Evolutionary conservation across 2,113 vertebrate species (phyloP).

Genomic region (Entomyzon cyanotis): DNA sequence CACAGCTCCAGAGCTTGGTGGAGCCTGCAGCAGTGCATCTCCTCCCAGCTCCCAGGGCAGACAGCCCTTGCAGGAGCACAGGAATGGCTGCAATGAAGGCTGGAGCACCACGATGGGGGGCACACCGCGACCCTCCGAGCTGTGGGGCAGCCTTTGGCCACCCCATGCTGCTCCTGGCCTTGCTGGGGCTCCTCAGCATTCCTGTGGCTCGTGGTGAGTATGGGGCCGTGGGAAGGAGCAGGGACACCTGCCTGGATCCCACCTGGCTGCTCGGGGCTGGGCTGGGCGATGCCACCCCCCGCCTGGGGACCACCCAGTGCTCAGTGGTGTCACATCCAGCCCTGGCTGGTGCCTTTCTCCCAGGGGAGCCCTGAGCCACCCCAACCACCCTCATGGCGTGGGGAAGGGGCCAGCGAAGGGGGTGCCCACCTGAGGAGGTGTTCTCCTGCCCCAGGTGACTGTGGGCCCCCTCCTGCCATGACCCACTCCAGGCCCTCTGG

Average conservation of each 20-base stretch:
- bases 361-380: rapidly evolving
- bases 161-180: not conserved
- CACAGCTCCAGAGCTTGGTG: not conserved
- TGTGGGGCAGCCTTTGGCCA: rapidly evolving
- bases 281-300: not conserved
- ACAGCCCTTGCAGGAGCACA: not conserved
- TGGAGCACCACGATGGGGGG: not conserved
- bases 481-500: not conserved
- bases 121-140: not conserved
- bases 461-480: slow-evolving; percentile 48
- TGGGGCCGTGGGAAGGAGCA: rapidly evolving
- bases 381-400: not conserved
- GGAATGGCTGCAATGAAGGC: not conserved
- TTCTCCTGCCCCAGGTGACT: slow-evolving; percentile 31
- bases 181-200: not conserved
- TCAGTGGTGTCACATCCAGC: not conserved
- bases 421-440: not conserved
- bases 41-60: not conserved
- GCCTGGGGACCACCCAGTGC: rapidly evolving
- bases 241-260: not conserved
- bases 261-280: not conserved
- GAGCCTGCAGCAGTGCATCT: not conserved
- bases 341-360: not conserved
- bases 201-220: not conserved
- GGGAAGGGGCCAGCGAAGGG: not conserved